phyloP scores from a whole-genome alignment of 2,797 vertebrate species.

The Sebastes glaucus region DNA sequence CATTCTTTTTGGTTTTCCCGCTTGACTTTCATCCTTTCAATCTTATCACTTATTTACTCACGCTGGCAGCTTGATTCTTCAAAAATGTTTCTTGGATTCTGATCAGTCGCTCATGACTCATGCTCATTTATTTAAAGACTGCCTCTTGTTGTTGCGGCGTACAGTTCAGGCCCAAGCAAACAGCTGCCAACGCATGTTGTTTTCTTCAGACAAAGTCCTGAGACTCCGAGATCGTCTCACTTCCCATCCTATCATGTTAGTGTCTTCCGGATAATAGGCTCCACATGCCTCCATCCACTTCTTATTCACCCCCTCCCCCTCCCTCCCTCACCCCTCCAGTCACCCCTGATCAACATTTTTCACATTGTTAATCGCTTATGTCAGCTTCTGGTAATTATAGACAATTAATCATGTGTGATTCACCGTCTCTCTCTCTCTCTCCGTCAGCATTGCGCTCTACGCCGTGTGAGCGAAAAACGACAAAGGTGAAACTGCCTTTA shows the following conservation, averaged over 20 bases:
- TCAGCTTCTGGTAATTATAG: conserved; percentile 73
- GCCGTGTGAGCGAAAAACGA: conserved; percentile 29
- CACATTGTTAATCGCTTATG: conserved; percentile 72
- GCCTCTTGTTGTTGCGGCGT: conserved; percentile 4
- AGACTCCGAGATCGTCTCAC: conserved; percentile 28
- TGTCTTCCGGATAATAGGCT: conserved; percentile 57
- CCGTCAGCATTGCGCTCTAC: conserved; percentile 24
- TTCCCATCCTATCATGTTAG: conserved; percentile 41
- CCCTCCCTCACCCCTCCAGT: conserved; percentile 48
- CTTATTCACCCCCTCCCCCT: conserved; percentile 21
- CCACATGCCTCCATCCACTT: conserved; percentile 36
- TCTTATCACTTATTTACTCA: conserved; percentile 19
- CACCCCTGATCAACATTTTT: conserved; percentile 69
- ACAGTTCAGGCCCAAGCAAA: conserved; percentile 23
- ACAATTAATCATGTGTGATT: conserved; percentile 74
- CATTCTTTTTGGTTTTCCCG: neutral
- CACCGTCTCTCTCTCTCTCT: conserved; percentile 38
- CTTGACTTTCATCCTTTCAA: neutral
- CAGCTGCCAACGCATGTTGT: conserved; percentile 43
- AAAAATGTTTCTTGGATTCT: neutral
- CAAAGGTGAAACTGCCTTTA: conserved; percentile 69
- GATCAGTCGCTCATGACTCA: conserved; percentile 45
- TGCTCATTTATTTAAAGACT: conserved; percentile 41
- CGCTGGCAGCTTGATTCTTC: neutral
- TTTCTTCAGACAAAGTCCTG: conserved; percentile 26